phyloP scores from a whole-genome alignment of 35 echinoderm and acorn worm species.

The Patiria miniata region DNA sequence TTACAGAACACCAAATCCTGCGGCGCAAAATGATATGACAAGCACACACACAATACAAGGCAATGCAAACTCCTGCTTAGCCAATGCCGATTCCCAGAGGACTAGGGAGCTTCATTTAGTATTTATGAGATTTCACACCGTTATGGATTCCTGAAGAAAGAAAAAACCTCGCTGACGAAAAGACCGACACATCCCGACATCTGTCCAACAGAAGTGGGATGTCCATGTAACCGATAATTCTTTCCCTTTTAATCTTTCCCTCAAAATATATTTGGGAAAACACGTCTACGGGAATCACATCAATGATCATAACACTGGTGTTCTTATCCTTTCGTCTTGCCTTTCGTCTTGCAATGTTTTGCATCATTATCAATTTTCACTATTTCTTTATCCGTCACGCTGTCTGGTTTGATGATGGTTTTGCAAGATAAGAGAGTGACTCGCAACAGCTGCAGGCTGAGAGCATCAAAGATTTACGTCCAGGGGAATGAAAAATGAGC shows the following conservation, averaged over 20 bases:
- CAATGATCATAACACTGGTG: conserved; percentile 11
- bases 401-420: no score
- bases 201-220: background rate
- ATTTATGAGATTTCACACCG: conserved; percentile 29
- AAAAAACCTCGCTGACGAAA: background rate
- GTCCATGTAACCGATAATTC: background rate
- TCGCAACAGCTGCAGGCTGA: background rate
- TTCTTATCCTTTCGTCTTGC: background rate
- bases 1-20: no score
- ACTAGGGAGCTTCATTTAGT: background rate
- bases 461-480: conserved; percentile 12
- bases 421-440: background rate
- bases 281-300: background rate
- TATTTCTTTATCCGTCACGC: background rate
- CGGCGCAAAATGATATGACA: no score
- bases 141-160: background rate
- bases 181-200: background rate
- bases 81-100: background rate
- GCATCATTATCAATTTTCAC: background rate
- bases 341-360: background rate
- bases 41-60: no score
- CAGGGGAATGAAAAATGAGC: background rate
- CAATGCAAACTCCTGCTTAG: no score
- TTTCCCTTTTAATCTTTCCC: background rate
- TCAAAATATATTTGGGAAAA: background rate